Evolutionary conservation across 1,140 invertebrate species (phyloP), one percentile per base, ranked within the genome.

Genomic region (Belonocnema kinseyi): DNA sequence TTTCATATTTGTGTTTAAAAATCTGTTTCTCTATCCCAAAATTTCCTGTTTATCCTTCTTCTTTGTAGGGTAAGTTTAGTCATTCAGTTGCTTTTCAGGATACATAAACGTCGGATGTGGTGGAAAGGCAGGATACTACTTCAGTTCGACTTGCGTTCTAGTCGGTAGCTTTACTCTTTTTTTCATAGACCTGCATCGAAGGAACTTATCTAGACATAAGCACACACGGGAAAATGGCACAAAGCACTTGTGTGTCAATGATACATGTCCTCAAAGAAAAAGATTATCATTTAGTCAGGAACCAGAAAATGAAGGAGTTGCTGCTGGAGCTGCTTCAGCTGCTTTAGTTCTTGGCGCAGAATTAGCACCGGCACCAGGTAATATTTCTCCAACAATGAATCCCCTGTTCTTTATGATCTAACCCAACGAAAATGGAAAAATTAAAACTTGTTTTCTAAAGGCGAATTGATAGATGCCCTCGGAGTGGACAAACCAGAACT

Each of bases 71-170:
- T 10, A 8, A 46, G 10, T 46, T 46, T 46, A 1, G 2, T 5
- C 19, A 10, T 19, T 17, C 16, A 8, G 80, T 61, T 56, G 26
- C 50, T 79, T 83, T 79, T 11, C 87, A 96, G 96, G 95, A 17
- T 96, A 96, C 86, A 95, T 97, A 83, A 96, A 96, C 87, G 93
- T 94, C 12, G 93, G 93, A 11, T 95, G 93, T 82, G 95, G 95
- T 19, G 93, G 94, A 77, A 94, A 96, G 84, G 93, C 94, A 11
- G 96, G 96, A 8, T 97, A 96, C 89, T 96, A 96, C 89, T 95
- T 97, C 88, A 96, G 95, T 86, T 95, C 95, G 5, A 94, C 94
- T 2, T 96, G 95, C 85, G 94, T 95, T 13, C 90, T 96, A 40
- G 92, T 96, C 53, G 96, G 96, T 14, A 95, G 95, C 76, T 91